Conservation (phyloP, 2,888 invertebrate genomes). For the Unio pictorum region DNA sequence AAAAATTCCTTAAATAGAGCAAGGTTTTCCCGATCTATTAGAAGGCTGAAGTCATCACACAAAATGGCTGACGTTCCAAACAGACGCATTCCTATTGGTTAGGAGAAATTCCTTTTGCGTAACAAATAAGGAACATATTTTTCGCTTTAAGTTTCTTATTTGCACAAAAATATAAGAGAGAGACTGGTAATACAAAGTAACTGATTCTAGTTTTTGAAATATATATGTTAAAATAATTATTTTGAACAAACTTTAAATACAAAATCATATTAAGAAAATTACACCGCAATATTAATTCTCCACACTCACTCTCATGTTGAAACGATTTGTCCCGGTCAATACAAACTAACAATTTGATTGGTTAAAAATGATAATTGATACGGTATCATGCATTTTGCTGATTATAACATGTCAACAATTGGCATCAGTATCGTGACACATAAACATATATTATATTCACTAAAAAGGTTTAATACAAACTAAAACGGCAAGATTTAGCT, state of each 20-base stretch:
- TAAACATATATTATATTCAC: too few relatives aligned
- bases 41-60: slow-evolving; percentile 34
- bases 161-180: not conserved
- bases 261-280: slow-evolving; percentile 12
- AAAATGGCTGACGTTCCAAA: slow-evolving; percentile 58
- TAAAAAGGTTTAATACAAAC: too few relatives aligned
- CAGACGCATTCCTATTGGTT: slow-evolving; percentile 51
- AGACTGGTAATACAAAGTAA: not conserved
- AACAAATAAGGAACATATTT: slow-evolving; percentile 9
- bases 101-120: slow-evolving; percentile 49
- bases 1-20: slow-evolving; percentile 19
- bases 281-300: slow-evolving; percentile 28
- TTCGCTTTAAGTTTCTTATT: slow-evolving; percentile 2
- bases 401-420: too few relatives aligned
- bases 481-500: too few relatives aligned
- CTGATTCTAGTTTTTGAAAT: not conserved
- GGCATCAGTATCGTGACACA: too few relatives aligned
- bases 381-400: slow-evolving; percentile 22
- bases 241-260: slow-evolving; percentile 1
- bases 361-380: slow-evolving; percentile 55
- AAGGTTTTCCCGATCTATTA: slow-evolving; percentile 25
- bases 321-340: slow-evolving; percentile 56
- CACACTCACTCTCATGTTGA: slow-evolving; percentile 38
- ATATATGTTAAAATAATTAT: not conserved
- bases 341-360: slow-evolving; percentile 55